Evolutionary conservation across 2,888 invertebrate species (phyloP).

Genomic region (Kryphioiulus occultus): DNA sequence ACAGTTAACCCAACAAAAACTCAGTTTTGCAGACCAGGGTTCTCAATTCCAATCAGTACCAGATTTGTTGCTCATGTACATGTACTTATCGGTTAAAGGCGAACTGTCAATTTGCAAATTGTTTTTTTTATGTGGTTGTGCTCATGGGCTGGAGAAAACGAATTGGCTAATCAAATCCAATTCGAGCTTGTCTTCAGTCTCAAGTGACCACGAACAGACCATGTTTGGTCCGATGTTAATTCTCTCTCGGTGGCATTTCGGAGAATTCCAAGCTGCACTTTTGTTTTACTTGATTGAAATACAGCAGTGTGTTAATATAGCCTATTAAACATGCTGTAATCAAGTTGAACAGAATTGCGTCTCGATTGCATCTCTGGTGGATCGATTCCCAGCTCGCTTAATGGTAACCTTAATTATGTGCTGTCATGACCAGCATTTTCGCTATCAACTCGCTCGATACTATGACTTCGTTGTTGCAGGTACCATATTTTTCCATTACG

Average conservation of each 20-base stretch:
- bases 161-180: neutral
- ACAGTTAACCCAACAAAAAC: too few relatives aligned
- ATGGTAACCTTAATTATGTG: neutral
- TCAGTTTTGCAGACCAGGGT: neutral
- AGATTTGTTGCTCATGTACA: too few relatives aligned
- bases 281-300: neutral
- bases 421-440: neutral
- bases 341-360: neutral
- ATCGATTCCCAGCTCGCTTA: neutral
- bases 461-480: neutral
- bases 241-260: neutral
- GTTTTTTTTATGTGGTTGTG: neutral
- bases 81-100: neutral
- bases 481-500: neutral
- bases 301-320: neutral
- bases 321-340: neutral
- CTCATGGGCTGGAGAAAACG: neutral
- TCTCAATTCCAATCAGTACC: neutral
- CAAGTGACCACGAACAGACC: neutral
- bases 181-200: neutral
- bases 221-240: neutral
- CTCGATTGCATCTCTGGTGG: neutral
- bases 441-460: neutral
- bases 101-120: neutral
- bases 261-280: neutral